Evolutionary conservation across 2,113 vertebrate species (phyloP).

Genomic region (Hylia prasina): DNA sequence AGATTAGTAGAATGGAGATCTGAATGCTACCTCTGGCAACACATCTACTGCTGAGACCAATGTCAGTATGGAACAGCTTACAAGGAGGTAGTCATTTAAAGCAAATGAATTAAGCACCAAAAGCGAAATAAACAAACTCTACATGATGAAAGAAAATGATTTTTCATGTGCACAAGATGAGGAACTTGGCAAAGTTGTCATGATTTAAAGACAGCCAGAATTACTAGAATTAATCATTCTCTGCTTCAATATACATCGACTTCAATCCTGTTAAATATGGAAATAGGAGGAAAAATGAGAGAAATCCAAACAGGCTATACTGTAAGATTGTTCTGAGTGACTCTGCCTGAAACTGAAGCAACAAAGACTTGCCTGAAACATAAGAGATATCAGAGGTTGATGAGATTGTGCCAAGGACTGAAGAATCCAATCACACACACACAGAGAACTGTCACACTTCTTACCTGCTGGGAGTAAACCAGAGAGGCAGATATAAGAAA

Average conservation of each 20-base stretch:
- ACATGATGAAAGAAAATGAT: neutral
- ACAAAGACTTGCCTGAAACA: neutral
- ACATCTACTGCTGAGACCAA: neutral
- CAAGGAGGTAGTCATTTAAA: neutral
- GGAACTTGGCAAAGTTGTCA: neutral
- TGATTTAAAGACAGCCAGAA: neutral
- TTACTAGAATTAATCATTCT: neutral
- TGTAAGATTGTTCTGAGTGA: neutral
- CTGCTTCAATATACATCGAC: fast-evolving
- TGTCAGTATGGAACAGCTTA: neutral
- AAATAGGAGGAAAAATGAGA: neutral
- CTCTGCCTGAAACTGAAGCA: neutral
- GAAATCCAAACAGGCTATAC: neutral
- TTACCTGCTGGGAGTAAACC: conserved; percentile 35
- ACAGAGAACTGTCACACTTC: neutral
- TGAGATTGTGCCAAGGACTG: conserved; percentile 4
- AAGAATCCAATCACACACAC: conserved; percentile 8
- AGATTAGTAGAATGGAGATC: neutral
- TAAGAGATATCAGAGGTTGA: neutral
- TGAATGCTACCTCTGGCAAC: neutral
- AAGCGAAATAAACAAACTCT: neutral
- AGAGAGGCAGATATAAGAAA: neutral
- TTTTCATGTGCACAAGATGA: neutral
- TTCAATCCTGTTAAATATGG: neutral
- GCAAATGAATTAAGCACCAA: neutral